Conservation (phyloP, 2,888 invertebrate genomes). For the Biston stratarius region DNA sequence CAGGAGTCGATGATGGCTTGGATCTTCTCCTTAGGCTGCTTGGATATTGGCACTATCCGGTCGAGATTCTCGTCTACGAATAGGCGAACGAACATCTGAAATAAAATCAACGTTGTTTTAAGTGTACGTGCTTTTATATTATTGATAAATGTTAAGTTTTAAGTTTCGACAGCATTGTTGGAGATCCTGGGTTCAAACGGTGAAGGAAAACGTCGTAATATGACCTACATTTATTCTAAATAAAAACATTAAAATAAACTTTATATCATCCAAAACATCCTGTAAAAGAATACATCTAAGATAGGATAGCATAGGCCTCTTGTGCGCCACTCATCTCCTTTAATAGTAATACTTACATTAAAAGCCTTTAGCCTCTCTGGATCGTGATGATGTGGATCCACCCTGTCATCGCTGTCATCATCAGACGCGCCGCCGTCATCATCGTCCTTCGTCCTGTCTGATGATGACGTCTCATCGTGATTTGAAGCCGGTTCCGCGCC, state of each 20-base stretch:
- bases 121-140: too few species aligned
- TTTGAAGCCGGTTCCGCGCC: slow-evolving; percentile 85
- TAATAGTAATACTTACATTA: slow-evolving; percentile 89
- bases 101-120: slow-evolving; percentile 32
- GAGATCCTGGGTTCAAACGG: too few species aligned
- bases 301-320: too few species aligned
- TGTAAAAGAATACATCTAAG: too few species aligned
- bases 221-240: too few species aligned
- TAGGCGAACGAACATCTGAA: slow-evolving; percentile 98
- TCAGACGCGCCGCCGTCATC: slow-evolving; percentile 87
- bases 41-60: slow-evolving; percentile 98
- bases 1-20: slow-evolving; percentile 99
- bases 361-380: slow-evolving; percentile 98
- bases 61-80: slow-evolving; percentile 99
- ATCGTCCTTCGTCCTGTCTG: slow-evolving; percentile 95
- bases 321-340: too few species aligned
- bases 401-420: slow-evolving; percentile 96
- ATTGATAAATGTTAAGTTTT: too few species aligned
- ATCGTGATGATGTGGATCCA: slow-evolving; percentile 95
- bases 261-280: too few species aligned
- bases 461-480: slow-evolving; percentile 95
- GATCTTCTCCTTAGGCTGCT: slow-evolving; percentile 99
- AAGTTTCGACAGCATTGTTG: too few species aligned
- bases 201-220: too few species aligned
- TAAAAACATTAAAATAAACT: too few species aligned